A percentile compares a stretch with the other conserved stretches of the same genome.
Conservation (phyloP, 1,140 invertebrate species). For the Dendroctonus valens region DNA sequence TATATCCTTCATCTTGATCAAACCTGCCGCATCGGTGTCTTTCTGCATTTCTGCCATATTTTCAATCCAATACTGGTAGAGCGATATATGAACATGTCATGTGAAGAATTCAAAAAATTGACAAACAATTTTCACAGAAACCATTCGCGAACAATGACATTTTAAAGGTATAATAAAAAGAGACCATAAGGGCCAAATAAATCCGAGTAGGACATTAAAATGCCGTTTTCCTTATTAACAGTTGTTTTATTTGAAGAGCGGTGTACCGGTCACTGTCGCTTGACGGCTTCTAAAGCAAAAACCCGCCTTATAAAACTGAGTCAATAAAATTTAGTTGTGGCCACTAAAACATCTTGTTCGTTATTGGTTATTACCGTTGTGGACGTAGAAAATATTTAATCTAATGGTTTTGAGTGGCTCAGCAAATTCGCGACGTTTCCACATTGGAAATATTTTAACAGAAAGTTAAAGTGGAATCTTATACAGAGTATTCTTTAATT, state of each 20-base stretch:
- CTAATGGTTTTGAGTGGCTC: too few species aligned
- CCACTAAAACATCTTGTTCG: slow-evolving; percentile 24
- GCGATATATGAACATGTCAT: slow-evolving; percentile 10
- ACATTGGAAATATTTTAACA: too few species aligned
- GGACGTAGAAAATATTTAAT: too few species aligned
- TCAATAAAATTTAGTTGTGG: slow-evolving; percentile 27
- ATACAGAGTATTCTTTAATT: too few species aligned
- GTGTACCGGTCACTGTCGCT: slow-evolving; percentile 6
- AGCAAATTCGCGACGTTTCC: too few species aligned
- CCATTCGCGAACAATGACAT: slow-evolving; percentile 25
- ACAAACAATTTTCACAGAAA: slow-evolving; percentile 23
- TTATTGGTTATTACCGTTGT: slow-evolving; percentile 19
- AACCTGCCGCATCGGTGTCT: too few species aligned
- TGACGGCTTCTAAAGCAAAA: slow-evolving; percentile 26
- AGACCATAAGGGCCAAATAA: slow-evolving; percentile 25
- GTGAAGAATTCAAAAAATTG: slow-evolving; percentile 18
- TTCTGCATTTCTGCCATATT: too few species aligned
- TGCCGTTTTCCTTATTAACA: slow-evolving; percentile 30
- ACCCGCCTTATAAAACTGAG: slow-evolving; percentile 27
- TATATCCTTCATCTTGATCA: too few species aligned
- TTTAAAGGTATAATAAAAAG: slow-evolving; percentile 28
- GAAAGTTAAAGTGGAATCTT: too few species aligned
- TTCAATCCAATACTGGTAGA: neutral
- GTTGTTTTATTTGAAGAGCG: slow-evolving; percentile 26
- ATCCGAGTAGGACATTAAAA: slow-evolving; percentile 27